Evolutionary conservation across 2,113 vertebrate genomes (phyloP).

Genomic region (Clarias magur): DNA sequence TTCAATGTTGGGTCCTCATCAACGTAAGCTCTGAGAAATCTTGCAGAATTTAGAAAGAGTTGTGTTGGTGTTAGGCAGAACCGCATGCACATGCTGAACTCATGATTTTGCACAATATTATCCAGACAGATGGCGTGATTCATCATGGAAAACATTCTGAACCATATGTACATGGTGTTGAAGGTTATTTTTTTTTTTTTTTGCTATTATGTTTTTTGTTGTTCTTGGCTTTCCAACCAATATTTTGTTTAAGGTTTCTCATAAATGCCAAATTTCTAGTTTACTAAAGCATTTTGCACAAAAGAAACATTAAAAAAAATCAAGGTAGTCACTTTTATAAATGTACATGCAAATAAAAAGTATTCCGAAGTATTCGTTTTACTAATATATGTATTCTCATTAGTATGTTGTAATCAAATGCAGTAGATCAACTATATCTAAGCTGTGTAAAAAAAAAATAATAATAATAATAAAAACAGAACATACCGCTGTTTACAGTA

Average conservation of each 20-base stretch:
- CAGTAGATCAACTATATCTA: slow-evolving; percentile 73
- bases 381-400: slow-evolving; percentile 71
- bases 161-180: slow-evolving; percentile 51
- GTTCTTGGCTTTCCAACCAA: slow-evolving; percentile 49
- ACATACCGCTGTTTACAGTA: slow-evolving; percentile 77
- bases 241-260: slow-evolving; percentile 69
- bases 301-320: slow-evolving; percentile 65
- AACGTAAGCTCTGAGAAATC: slow-evolving; percentile 52
- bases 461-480: slow-evolving; percentile 57
- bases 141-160: slow-evolving; percentile 54
- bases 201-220: not conserved
- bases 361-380: slow-evolving; percentile 70
- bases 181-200: slow-evolving; percentile 52
- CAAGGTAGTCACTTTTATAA: slow-evolving; percentile 76
- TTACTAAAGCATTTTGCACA: slow-evolving; percentile 85
- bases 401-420: slow-evolving; percentile 71
- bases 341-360: slow-evolving; percentile 75
- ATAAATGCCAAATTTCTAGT: slow-evolving; percentile 82
- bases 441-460: slow-evolving; percentile 66
- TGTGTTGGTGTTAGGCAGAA: slow-evolving; percentile 57
- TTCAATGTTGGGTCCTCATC: slow-evolving; percentile 21
- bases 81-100: slow-evolving; percentile 73
- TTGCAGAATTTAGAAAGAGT: slow-evolving; percentile 60
- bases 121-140: slow-evolving; percentile 55
- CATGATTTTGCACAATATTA: slow-evolving; percentile 76